Conservation (phyloP, 2,113 vertebrate genomes). For the Lophotis ruficrista region DNA sequence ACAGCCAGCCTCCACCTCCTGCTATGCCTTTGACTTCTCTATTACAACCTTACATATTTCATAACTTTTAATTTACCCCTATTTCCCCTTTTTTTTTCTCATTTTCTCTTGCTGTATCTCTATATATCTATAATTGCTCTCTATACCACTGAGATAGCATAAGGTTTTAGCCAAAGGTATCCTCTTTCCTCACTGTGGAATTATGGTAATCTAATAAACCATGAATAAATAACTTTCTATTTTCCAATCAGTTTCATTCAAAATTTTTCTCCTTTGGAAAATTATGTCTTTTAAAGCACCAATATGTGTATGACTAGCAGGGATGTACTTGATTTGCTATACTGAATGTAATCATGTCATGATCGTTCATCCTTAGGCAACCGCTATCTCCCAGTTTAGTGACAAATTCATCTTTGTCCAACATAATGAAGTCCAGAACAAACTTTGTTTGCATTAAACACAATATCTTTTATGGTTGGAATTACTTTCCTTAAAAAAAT, state of each 20-base stretch:
- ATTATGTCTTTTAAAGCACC: neutral
- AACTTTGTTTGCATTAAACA: neutral
- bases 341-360: neutral
- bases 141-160: neutral
- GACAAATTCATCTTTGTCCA: conserved; percentile 20
- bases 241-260: conserved; percentile 19
- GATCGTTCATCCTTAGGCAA: conserved; percentile 12
- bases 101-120: neutral
- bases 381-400: neutral
- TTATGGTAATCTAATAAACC: neutral
- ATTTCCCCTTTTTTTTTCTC: neutral
- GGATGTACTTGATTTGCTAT: neutral
- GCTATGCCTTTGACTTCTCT: neutral
- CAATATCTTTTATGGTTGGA: neutral
- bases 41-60: neutral
- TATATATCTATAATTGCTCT: neutral
- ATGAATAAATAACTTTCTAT: neutral
- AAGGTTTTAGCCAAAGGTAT: neutral
- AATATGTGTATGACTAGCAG: neutral
- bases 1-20: neutral
- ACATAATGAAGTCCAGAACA: neutral
- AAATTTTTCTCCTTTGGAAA: neutral
- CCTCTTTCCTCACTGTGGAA: neutral
- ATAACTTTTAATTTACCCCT: neutral
- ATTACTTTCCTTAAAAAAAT: neutral